Percentiles rank a stretch among this genome's conserved stretches.
Conservation (phyloP, 2,113 vertebrate genomes). For the Zingel zingel region DNA sequence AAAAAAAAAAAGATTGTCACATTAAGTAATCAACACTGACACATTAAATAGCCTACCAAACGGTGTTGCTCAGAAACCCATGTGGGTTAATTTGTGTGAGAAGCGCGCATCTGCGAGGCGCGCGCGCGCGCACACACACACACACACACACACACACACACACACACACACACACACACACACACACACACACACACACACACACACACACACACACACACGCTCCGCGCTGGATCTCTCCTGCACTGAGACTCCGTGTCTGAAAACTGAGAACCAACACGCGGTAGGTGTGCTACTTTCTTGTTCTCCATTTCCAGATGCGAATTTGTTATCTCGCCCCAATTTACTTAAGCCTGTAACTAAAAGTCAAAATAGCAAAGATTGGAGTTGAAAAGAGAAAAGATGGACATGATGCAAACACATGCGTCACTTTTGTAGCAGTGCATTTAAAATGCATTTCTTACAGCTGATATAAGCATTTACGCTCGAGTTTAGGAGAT, state of each 20-base stretch:
- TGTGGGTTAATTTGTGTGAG: not conserved
- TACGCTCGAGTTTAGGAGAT: not conserved
- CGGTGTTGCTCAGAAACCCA: not conserved
- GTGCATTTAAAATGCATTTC: not conserved
- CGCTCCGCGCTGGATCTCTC: slow-evolving; percentile 14
- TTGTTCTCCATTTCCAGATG: not conserved
- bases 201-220: no score
- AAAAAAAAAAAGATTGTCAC: not conserved
- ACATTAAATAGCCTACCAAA: not conserved
- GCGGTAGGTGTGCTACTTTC: slow-evolving; percentile 29
- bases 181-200: no score
- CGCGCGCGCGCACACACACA: no score
- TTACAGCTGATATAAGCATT: not conserved
- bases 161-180: no score
- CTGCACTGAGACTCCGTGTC: not conserved
- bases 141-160: no score
- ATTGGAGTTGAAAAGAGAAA: not conserved
- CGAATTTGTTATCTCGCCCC: no score
- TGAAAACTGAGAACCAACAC: not conserved
- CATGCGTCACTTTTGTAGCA: not conserved
- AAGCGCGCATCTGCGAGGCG: slow-evolving; percentile 14
- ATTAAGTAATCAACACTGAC: not conserved
- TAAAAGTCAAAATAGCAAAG: not conserved
- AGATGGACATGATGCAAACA: not conserved
- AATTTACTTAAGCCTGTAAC: not conserved